phyloP scores from a whole-genome alignment of 2,113 vertebrate genomes.

The Ctenomys sociabilis region DNA sequence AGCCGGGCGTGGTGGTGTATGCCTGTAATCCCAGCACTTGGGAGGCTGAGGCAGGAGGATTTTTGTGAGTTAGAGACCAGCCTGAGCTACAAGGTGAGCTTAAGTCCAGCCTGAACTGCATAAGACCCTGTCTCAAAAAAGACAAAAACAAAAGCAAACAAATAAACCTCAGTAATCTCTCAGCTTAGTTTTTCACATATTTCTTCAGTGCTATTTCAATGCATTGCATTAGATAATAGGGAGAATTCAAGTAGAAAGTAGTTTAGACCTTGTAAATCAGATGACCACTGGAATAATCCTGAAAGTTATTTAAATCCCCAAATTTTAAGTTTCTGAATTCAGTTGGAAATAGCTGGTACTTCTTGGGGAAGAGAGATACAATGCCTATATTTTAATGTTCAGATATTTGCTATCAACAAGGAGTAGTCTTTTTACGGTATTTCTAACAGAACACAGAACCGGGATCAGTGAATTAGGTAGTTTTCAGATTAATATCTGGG shows the following conservation, averaged over 20 bases:
- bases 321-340: background rate
- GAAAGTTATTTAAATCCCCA: slow-evolving; percentile 41
- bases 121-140: no score
- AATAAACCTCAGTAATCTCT: slow-evolving; percentile 36
- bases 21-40: no score
- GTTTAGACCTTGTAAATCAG: background rate
- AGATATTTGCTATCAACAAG: slow-evolving; percentile 7
- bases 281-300: slow-evolving; percentile 40
- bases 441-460: background rate
- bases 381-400: slow-evolving; percentile 13
- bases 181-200: background rate
- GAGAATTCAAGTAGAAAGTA: slow-evolving; percentile 10
- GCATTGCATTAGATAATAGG: background rate
- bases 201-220: background rate
- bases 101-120: no score
- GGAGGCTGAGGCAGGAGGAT: no score
- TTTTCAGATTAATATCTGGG: background rate
- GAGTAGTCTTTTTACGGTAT: background rate
- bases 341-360: background rate
- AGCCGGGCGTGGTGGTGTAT: no score
- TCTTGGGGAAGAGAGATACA: background rate
- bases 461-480: background rate
- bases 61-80: no score
- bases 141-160: no score
- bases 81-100: no score